phyloP scores from a whole-genome alignment of 2,888 invertebrate species.

The Biston betularia region DNA sequence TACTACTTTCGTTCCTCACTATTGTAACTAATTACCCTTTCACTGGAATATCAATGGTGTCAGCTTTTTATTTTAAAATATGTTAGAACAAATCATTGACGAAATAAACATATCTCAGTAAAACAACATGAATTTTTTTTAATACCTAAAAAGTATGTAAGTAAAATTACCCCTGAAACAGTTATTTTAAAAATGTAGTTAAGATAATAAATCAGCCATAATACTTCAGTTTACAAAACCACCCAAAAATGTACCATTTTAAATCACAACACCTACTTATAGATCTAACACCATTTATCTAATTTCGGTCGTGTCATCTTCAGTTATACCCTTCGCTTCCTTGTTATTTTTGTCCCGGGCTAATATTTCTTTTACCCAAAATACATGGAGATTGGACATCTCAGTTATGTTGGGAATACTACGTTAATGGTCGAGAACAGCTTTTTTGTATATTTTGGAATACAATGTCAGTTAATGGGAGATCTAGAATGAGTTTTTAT shows the following conservation, averaged over 20 bases:
- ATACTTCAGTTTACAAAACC: not conserved
- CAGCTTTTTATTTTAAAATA: too few species aligned
- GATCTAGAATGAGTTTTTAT: constrained; percentile 9
- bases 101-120: too few species aligned
- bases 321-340: constrained; percentile 44
- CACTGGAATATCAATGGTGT: too few species aligned
- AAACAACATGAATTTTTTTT: too few species aligned
- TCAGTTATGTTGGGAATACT: constrained; percentile 36
- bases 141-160: too few species aligned
- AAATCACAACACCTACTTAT: constrained; percentile 30
- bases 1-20: too few species aligned
- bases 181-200: too few species aligned
- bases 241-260: constrained; percentile 4
- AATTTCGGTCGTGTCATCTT: constrained; percentile 44
- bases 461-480: constrained; percentile 19
- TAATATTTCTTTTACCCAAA: constrained; percentile 43
- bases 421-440: constrained; percentile 40
- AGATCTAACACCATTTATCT: constrained; percentile 37
- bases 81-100: too few species aligned
- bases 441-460: constrained; percentile 23
- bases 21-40: too few species aligned
- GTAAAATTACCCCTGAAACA: too few species aligned
- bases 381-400: constrained; percentile 39
- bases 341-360: constrained; percentile 42
- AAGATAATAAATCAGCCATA: too few species aligned